Evolutionary conservation across 2,113 vertebrate genomes (phyloP).

Genomic region (Vombatus ursinus): DNA sequence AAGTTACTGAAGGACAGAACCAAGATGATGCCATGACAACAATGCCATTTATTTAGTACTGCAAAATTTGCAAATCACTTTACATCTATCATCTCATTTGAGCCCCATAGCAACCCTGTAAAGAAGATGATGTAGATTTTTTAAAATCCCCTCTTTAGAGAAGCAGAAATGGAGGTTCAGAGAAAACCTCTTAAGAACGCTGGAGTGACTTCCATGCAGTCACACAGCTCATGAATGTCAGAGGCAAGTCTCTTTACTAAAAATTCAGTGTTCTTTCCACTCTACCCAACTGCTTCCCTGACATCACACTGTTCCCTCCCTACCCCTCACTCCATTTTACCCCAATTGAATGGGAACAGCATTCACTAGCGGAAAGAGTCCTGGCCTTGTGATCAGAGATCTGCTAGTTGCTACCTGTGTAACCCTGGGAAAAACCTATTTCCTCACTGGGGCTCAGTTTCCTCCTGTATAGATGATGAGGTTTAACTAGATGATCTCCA

Average conservation of each 20-base stretch:
- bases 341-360: not conserved
- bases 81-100: not conserved
- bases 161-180: too few species aligned
- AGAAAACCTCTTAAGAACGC: not conserved
- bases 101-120: not conserved
- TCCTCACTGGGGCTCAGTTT: not conserved
- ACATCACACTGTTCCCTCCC: not conserved
- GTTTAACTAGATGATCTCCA: not conserved
- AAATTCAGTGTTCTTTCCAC: not conserved
- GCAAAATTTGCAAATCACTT: not conserved
- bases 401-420: not conserved
- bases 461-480: not conserved
- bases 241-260: not conserved
- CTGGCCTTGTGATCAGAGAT: not conserved
- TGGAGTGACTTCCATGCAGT: not conserved
- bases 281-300: not conserved
- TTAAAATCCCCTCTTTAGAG: not conserved
- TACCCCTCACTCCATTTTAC: not conserved
- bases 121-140: not conserved
- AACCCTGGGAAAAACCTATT: not conserved
- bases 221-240: not conserved
- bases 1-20: not conserved
- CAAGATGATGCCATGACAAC: not conserved
- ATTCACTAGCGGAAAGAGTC: not conserved
- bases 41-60: not conserved